These are phyloP conservation scores for Hylaea fasciaria DNA, from an alignment of 2,888 invertebrate genomes.

Conservation along the genomic window DNA sequence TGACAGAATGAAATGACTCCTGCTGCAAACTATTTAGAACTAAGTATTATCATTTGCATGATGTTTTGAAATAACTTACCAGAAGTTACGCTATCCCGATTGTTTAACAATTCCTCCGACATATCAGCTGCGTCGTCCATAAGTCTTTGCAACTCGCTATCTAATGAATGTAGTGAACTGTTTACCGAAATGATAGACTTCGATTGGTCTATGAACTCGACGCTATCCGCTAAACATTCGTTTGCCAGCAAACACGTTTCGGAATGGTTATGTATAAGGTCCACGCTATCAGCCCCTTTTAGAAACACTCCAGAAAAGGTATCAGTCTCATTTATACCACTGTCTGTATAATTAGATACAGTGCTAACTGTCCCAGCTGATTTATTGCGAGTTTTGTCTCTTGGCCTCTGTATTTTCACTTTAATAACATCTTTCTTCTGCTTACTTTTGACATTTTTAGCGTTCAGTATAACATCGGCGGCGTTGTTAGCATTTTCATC, in stretches of 20 bases:
- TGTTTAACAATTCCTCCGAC: conserved; percentile 45
- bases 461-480: conserved; percentile 34
- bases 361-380: conserved; percentile 36
- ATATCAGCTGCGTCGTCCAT: conserved; percentile 42
- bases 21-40: too few species aligned
- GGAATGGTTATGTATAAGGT: conserved; percentile 77
- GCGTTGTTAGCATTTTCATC: conserved; percentile 42
- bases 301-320: conserved; percentile 45
- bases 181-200: conserved; percentile 62
- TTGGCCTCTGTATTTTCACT: conserved; percentile 74
- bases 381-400: conserved; percentile 42
- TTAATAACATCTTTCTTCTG: conserved; percentile 73
- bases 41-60: background rate
- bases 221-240: conserved; percentile 67
- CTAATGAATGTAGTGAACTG: conserved; percentile 42
- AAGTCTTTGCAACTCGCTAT: conserved; percentile 38
- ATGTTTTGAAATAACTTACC: conserved; percentile 36
- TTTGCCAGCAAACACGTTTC: conserved; percentile 72
- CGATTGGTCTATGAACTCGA: conserved; percentile 62
- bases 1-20: too few species aligned
- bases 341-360: conserved; percentile 57
- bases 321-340: conserved; percentile 65
- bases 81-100: conserved; percentile 50
- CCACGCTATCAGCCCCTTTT: conserved; percentile 56
- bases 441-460: conserved; percentile 47